phyloP scores from a whole-genome alignment of 2,888 invertebrate genomes.

The Dicyrtomina minuta region DNA sequence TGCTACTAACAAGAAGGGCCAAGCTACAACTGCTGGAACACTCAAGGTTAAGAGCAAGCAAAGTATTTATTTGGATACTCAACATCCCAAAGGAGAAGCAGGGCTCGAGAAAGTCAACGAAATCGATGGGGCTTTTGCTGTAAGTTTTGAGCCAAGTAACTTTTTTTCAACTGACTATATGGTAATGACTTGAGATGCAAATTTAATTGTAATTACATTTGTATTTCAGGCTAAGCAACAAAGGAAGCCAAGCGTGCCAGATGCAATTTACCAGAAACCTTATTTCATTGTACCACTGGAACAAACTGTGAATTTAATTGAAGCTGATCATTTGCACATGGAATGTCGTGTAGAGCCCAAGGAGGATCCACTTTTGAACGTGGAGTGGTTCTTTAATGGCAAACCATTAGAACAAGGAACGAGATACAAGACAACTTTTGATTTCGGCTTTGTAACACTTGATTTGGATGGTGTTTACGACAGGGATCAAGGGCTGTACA shows the following conservation, averaged over 20 bases:
- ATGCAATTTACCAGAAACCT: constrained; percentile 78
- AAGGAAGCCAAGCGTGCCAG: constrained; percentile 70
- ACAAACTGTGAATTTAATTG: constrained; percentile 76
- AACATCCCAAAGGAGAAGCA: constrained; percentile 90
- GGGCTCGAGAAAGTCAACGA: constrained; percentile 87
- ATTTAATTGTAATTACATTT: not conserved
- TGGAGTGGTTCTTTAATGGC: constrained; percentile 94
- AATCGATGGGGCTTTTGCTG: constrained; percentile 64
- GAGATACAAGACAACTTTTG: constrained; percentile 70
- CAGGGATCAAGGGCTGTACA: constrained; percentile 90
- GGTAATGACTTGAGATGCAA: no score
- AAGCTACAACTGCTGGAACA: constrained; percentile 86
- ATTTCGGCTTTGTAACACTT: constrained; percentile 94
- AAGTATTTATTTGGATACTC: constrained; percentile 80
- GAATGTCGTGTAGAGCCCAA: constrained; percentile 94
- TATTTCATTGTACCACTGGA: constrained; percentile 80
- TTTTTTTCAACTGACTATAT: no score
- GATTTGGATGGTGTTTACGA: constrained; percentile 90
- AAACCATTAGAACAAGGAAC: constrained; percentile 75
- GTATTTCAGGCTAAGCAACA: constrained; percentile 61
- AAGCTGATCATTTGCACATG: constrained; percentile 83
- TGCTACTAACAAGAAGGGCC: constrained; percentile 83
- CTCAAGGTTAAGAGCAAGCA: constrained; percentile 65
- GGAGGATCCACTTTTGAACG: constrained; percentile 83
- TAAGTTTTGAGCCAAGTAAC: constrained; percentile 5